phyloP scores from a whole-genome alignment of 2,888 invertebrate genomes.

The Muscina levida region DNA sequence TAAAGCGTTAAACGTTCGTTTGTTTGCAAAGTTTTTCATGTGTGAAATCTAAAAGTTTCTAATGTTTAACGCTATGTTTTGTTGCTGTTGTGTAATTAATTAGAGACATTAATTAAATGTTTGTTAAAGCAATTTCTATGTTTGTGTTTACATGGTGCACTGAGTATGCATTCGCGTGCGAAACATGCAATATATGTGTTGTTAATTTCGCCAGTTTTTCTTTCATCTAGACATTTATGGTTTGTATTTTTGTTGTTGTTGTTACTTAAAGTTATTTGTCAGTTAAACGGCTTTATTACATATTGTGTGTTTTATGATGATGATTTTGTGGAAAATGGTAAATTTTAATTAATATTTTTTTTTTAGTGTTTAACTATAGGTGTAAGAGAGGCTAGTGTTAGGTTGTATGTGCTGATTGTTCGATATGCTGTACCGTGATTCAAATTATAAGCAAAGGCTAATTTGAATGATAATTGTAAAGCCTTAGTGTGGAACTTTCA shows the following conservation, averaged over 20 bases:
- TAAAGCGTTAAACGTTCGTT: too few relatives aligned
- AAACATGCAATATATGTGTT: conserved; percentile 7
- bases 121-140: conserved; percentile 57
- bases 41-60: background rate
- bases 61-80: conserved; percentile 13
- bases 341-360: background rate
- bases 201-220: background rate
- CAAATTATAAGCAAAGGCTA: too few relatives aligned
- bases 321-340: background rate
- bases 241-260: background rate
- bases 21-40: too few relatives aligned
- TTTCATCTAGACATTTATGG: background rate
- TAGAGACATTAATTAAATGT: conserved; percentile 56
- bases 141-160: conserved; percentile 32
- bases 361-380: too few relatives aligned
- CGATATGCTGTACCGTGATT: too few relatives aligned
- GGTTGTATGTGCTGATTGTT: too few relatives aligned
- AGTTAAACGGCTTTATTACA: background rate
- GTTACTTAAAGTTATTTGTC: conserved; percentile 6
- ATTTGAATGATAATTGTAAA: too few relatives aligned
- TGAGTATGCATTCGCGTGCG: background rate
- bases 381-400: too few relatives aligned
- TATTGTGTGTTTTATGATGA: background rate
- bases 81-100: conserved; percentile 24
- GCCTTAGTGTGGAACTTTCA: too few relatives aligned